phyloP scores from a whole-genome alignment of 92 coral and sea anemone genomes.

The Diadumene lineata region DNA sequence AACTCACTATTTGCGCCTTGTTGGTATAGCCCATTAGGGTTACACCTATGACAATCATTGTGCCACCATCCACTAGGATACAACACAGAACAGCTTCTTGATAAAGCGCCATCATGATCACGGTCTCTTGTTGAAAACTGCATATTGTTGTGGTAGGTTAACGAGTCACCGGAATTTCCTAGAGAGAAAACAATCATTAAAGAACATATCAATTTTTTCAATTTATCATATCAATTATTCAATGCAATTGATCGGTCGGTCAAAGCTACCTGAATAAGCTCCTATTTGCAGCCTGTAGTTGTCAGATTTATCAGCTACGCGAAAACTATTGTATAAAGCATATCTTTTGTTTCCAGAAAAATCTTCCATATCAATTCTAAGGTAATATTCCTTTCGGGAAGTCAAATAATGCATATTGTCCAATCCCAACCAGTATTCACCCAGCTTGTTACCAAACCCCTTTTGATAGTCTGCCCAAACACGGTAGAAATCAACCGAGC shows the following conservation, averaged over 20 bases:
- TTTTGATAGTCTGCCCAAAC: constrained; percentile 33
- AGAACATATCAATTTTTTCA: not conserved
- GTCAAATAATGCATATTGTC: constrained; percentile 28
- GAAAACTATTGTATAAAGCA: constrained; percentile 23
- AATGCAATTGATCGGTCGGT: too few species aligned
- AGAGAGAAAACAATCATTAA: not conserved
- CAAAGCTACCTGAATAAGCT: constrained; percentile 15
- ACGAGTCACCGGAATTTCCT: constrained; percentile 5
- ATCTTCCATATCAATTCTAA: constrained; percentile 46
- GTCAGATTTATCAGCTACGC: constrained; percentile 26
- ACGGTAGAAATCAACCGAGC: constrained; percentile 48
- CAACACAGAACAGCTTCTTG: not conserved
- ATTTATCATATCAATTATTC: not conserved
- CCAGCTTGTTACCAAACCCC: constrained; percentile 37
- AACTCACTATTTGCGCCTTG: not conserved
- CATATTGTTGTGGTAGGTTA: not conserved
- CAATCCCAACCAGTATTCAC: constrained; percentile 46
- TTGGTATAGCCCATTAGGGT: constrained; percentile 19
- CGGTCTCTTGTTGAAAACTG: constrained; percentile 17
- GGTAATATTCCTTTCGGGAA: constrained; percentile 1
- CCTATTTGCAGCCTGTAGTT: constrained; percentile 19
- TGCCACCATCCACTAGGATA: constrained; percentile 22
- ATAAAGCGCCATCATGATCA: constrained; percentile 3
- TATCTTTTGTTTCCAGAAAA: constrained; percentile 34
- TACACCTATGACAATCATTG: constrained; percentile 5